Evolutionary conservation across 2,113 vertebrate genomes (phyloP).

Genomic region (Pteropus alecto): DNA sequence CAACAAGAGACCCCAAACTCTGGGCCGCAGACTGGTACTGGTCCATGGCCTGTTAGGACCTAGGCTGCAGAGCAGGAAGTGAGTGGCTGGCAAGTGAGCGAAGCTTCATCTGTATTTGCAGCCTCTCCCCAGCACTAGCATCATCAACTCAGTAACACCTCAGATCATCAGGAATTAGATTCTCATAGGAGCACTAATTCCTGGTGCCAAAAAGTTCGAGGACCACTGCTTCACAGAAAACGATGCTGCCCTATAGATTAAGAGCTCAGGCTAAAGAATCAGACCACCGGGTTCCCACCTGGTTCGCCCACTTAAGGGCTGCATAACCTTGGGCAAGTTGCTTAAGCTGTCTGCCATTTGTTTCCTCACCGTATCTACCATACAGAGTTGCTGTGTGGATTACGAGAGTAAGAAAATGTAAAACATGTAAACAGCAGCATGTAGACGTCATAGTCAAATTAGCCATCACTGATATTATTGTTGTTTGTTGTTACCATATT

Average conservation of each 20-base stretch:
- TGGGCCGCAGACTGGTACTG: too few species aligned
- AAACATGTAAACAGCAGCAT: rapidly evolving
- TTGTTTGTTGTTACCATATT: background rate
- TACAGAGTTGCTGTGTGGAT: rapidly evolving
- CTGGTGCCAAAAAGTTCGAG: too few species aligned
- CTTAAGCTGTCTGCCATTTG: rapidly evolving
- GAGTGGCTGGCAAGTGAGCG: too few species aligned
- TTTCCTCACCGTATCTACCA: background rate
- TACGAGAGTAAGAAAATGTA: background rate
- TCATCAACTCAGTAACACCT: too few species aligned
- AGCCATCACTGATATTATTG: rapidly evolving
- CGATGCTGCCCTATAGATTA: background rate
- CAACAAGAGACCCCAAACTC: too few species aligned
- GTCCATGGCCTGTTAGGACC: too few species aligned
- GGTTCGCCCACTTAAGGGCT: background rate
- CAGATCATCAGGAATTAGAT: too few species aligned
- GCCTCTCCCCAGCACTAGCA: too few species aligned
- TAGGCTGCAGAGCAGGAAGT: too few species aligned
- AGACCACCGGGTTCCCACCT: background rate
- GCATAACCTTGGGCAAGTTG: rapidly evolving
- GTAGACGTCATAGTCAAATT: rapidly evolving
- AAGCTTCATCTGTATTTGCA: too few species aligned
- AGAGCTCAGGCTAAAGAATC: background rate
- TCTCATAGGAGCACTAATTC: too few species aligned
- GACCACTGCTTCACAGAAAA: background rate